Evolutionary conservation across 2,888 invertebrate genomes (phyloP), one percentile per base, ranked within the genome.

Genomic region (Elegia similella): DNA sequence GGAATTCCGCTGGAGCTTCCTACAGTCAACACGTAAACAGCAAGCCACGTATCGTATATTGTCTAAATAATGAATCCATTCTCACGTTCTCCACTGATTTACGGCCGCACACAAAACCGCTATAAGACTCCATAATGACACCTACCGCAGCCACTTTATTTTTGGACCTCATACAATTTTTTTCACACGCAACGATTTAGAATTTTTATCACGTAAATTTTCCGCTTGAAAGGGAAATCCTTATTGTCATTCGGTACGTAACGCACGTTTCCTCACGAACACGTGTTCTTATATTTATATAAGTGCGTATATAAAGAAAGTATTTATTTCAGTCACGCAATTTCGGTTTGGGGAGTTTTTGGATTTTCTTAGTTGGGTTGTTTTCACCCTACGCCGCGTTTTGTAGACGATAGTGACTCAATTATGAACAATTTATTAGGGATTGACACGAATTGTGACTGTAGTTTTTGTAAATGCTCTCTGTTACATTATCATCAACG

Each of bases 141-240:
- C 86, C 88, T 89, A 88, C 89, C 89, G 86, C 89, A 89, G 88
- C 74, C 83, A 84, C 80, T 84, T 81, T 84, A 84, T 86, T 84
- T 87, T 87, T 84, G 83, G 84, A 84, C 82, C 83, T 81, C 75
- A 78, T 79, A 84, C 78, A 81, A 76, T 83, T 86, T 88, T 86
- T 89, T 90, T 90, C 88, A 89, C 90, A 91, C 86, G 89, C 87
- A 70, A 84, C 80, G 73, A 70, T 84, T 88, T 86, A 79, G 84
- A 84, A 88, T 91, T 86, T 89, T 82, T 86, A 88, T 88, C 91
- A 91, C 91, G 90, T 90, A 88, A 89, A 89, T 90, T 89, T 91
- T 86, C 86, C 84, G 85, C 84, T 85, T 77, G 88, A 88, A 88
- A 91, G 89, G 89, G 90, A 90, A 90, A 89, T 86, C 83, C 78